Conservation (phyloP, 2,888 invertebrate species). For the Monopis laevigella region DNA sequence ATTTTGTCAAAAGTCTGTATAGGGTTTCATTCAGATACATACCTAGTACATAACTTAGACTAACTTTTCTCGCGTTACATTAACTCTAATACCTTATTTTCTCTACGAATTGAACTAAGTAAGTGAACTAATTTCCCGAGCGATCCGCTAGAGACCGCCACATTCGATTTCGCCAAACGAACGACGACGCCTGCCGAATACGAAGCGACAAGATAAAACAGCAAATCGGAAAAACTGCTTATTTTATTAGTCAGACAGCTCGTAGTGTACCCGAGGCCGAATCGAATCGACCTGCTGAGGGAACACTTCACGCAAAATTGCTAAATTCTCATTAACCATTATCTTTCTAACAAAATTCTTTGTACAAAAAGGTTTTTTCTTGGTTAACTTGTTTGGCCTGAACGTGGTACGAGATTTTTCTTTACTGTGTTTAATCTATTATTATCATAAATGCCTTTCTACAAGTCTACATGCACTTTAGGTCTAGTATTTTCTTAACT, state of each 20-base stretch:
- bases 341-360: too few species aligned
- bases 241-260: conserved; percentile 51
- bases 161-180: conserved; percentile 40
- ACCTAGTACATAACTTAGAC: too few species aligned
- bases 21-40: too few species aligned
- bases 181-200: conserved; percentile 43
- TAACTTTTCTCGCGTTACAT: too few species aligned
- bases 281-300: conserved; percentile 25
- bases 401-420: too few species aligned
- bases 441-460: too few species aligned
- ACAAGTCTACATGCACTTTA: too few species aligned
- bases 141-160: conserved; percentile 34
- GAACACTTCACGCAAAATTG: neutral
- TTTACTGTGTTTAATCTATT: too few species aligned
- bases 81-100: conserved; percentile 3
- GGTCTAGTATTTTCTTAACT: too few species aligned
- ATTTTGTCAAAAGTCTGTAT: too few species aligned
- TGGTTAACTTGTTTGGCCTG: too few species aligned
- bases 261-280: conserved; percentile 26
- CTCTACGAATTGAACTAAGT: conserved; percentile 1
- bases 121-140: conserved; percentile 30
- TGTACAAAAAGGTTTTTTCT: too few species aligned
- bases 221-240: conserved; percentile 61
- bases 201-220: conserved; percentile 55
- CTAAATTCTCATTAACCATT: conserved; percentile 8